Evolutionary conservation across 2,113 vertebrate species (phyloP), one percentile per base, ranked within the genome.

Genomic region (Stictonetta naevosa): DNA sequence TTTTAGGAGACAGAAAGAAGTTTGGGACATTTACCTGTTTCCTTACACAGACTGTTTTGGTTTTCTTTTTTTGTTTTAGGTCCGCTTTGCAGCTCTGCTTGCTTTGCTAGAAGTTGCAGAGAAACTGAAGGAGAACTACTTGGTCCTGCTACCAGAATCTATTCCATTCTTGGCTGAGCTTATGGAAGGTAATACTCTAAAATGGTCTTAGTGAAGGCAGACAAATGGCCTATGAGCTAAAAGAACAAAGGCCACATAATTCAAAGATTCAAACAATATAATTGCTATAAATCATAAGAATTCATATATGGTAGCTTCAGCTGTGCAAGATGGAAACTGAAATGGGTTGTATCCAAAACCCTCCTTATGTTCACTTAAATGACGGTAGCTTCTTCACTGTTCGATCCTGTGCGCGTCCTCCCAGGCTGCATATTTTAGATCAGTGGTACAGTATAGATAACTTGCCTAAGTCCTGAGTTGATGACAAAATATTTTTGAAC

Each of bases 131-230:
- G 99, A 99, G 96, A 99, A 99, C 97, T 99, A 99, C 71, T 97
- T 99, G 91, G 97, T 98, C 34, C 98, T 99, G 66, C 98, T 99
- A 11, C 99, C 99, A 3, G 99, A 99, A 95, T 99, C 99, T 76
- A 98, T 99, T 92, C 99, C 99, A 4, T 99, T 99, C 98, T 96
- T 99, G 97, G 99, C 99, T 22, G 99, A 99, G 46, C 96, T 99
- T 53, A 99, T 99, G 99, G 99, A 99, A 98, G 99, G 99, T 99
- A 98, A 90, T 80, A 28, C n/a, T 93, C 48, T 84, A 21, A 46
- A 81, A 21, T 14, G 17, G 28, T 38, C 31, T 42, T 50, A 66
- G 31, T 50, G 58, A 64, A 59, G 62, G 56, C 53, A 74, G 22
- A 31, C 21, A 68, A 46, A 42, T 59, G 66, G 31, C 29, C 31